Evolutionary conservation across 2,797 vertebrate species (phyloP), one percentile per base, ranked within the genome.

Genomic region (Telmatherina bonti): DNA sequence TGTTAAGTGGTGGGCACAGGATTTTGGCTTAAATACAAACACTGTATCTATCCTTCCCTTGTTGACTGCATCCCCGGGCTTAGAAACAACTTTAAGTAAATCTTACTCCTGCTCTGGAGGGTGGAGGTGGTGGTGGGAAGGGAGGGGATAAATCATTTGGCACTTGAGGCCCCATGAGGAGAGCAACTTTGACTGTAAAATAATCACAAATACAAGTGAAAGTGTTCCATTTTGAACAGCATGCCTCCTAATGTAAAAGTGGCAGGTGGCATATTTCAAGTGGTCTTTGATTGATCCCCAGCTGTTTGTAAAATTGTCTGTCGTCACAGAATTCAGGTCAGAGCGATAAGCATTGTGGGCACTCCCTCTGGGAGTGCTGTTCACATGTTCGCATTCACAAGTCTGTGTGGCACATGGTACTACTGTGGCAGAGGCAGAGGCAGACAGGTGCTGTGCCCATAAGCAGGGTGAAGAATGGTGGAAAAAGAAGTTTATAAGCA

Each of bases 231-330:
- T 94, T 93, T 87, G 93, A 95, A 93, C 94, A 95, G 94, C 92
- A 67, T 92, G 94, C 79, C 70, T 88, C 91, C 93, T 94, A 95
- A 95, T 95, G 94, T 94, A 93, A 94, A 94, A 94, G 92, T 94
- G 94, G 93, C 93, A 94, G 94, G 95, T 92, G 94, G 92, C 88
- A 92, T 89, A 91, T 93, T 93, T 89, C 91, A 87, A 94, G 93
- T 88, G 87, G 85, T 89, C 91, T 94, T 90, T 94, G 93, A 95
- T 95, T 95, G 94, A 93, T 93, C 93, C 89, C 95, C 94, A 93
- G 92, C 94, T 95, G 95, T 93, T 95, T 92, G 89, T 87, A 87
- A 95, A 95, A 95, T 95, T 94, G 94, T 94, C 92, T 91, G 88
- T 90, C 90, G 88, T 93, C 91, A 91, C 88, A 86, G 89, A 94